Conservation (phyloP, 1,140 invertebrate species). For the Panagrolaimus sp. region DNA sequence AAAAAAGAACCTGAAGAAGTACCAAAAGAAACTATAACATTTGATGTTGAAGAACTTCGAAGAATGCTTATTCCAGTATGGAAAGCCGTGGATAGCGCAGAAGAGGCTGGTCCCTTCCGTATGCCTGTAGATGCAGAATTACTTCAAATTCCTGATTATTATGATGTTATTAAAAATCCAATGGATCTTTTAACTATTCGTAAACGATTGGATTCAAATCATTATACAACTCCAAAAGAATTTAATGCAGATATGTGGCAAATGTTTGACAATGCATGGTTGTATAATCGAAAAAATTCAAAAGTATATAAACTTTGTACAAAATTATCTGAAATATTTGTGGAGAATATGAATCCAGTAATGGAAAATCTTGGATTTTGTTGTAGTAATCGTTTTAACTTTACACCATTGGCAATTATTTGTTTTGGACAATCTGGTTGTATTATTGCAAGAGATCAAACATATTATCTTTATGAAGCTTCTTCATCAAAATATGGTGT, state of each 20-base stretch:
- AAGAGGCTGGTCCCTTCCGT: slow-evolving; percentile 90
- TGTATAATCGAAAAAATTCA: slow-evolving; percentile 97
- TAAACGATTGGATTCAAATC: slow-evolving; percentile 80
- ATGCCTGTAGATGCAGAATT: slow-evolving; percentile 76
- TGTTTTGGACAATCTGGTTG: slow-evolving; percentile 98
- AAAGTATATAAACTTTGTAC: slow-evolving; percentile 94
- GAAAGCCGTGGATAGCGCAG: slow-evolving; percentile 83
- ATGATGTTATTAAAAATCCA: slow-evolving; percentile 92
- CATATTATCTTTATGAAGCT: slow-evolving; percentile 96
- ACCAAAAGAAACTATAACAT: neutral
- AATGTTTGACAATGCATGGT: slow-evolving; percentile 99
- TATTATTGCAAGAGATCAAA: slow-evolving; percentile 92
- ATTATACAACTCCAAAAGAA: slow-evolving; percentile 93
- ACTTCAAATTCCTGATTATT: slow-evolving; percentile 87
- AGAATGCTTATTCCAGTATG: slow-evolving; percentile 85
- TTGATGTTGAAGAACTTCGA: slow-evolving; percentile 62
- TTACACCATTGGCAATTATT: slow-evolving; percentile 95
- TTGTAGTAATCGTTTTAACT: slow-evolving; percentile 95
- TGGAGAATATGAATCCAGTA: slow-evolving; percentile 92
- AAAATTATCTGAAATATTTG: slow-evolving; percentile 95
- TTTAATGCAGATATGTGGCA: slow-evolving; percentile 99
- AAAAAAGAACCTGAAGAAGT: neutral
- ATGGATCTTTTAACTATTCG: slow-evolving; percentile 97
- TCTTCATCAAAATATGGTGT: slow-evolving; percentile 62
- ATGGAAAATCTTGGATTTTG: slow-evolving; percentile 97